Percentiles rank a stretch among this genome's conserved stretches.
Evolutionary conservation across 2,888 invertebrate species (phyloP).

Genomic region (Cactoblastis cactorum): DNA sequence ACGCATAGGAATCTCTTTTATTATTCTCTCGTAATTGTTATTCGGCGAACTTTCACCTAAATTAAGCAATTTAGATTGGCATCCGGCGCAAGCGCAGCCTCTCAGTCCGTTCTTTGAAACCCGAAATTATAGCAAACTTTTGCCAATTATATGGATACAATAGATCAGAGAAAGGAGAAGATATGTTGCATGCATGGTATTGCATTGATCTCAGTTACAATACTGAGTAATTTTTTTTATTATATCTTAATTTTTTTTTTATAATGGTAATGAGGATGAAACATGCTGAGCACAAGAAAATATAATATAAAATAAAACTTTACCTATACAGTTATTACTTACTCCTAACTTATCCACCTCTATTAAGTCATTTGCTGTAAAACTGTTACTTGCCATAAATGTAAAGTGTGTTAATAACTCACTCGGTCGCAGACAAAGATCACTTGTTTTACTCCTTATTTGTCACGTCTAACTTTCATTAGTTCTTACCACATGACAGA

Average conservation of each 20-base stretch:
- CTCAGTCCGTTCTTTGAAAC: conserved; percentile 2
- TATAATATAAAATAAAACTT: too few relatives aligned
- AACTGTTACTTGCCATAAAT: too few relatives aligned
- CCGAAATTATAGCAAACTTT: conserved; percentile 9
- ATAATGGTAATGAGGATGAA: too few relatives aligned
- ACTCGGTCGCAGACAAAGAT: neutral
- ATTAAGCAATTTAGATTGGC: conserved; percentile 14
- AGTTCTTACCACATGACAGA: neutral
- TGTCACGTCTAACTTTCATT: neutral
- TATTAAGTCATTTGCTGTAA: too few relatives aligned
- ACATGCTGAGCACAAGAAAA: too few relatives aligned
- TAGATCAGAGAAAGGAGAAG: neutral
- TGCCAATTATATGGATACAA: neutral
- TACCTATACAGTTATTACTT: too few relatives aligned
- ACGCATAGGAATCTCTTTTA: neutral
- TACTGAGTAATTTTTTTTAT: too few relatives aligned
- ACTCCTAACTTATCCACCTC: too few relatives aligned
- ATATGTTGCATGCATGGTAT: neutral
- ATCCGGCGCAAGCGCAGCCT: conserved; percentile 9
- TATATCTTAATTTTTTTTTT: too few relatives aligned
- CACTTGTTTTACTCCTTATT: neutral
- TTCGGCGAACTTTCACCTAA: conserved; percentile 13
- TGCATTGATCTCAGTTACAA: too few relatives aligned
- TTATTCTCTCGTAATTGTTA: conserved; percentile 11
- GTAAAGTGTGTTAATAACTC: too few relatives aligned